Base-by-base conservation (phyloP, 1,140 invertebrate genomes). In the Calycopis cecrops region DNA sequence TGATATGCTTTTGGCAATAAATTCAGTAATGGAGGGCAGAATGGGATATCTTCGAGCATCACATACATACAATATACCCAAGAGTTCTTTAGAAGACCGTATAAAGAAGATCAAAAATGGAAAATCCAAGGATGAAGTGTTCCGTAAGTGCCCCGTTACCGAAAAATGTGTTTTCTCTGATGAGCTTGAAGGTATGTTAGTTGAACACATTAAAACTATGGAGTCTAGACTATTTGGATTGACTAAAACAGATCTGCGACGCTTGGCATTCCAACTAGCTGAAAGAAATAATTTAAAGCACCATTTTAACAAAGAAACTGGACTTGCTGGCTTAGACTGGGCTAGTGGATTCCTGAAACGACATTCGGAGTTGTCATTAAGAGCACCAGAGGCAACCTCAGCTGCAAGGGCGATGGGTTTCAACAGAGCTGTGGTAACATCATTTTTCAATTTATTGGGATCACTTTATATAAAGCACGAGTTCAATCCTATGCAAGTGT, bases 321-420 rank as follows among this genome's bases (percentile, higher is more conserved):
- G 44, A 17, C 57, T 72, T 9, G 65, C 69, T 17, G 69, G 65
- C 44, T 48, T 48, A 62, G 69, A 63, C 63, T 77, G 72, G 67
- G 47, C 74, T n/a, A 52, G 35, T n/a, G 48, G 51, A 11, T 87
- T 83, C 62, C 38, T 76, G 50, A 73, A 71, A 59, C 34, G 77
- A 50, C 55, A 87, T 63, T 59, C 63, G 9, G 56, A 62, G 49
- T 48, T 87, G 14, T 40, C 51, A 55, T 53, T 65, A 7, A 50
- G 71, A 47, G 59, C 59, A 48, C 68, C 67, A 47, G 61, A 71
- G 62, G 17, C 60, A 18, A 76, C 73, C 9, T 28, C 21, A 28
- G 21, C 21, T 28, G 21, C 21, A 2, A 28, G 47, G 1, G 47
- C 47, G 11, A 48, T 37, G 14, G 17, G 40, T 16, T 44, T 44